Conservation (phyloP, 2,888 invertebrate species). For the Pogonocherus hispidulus region DNA sequence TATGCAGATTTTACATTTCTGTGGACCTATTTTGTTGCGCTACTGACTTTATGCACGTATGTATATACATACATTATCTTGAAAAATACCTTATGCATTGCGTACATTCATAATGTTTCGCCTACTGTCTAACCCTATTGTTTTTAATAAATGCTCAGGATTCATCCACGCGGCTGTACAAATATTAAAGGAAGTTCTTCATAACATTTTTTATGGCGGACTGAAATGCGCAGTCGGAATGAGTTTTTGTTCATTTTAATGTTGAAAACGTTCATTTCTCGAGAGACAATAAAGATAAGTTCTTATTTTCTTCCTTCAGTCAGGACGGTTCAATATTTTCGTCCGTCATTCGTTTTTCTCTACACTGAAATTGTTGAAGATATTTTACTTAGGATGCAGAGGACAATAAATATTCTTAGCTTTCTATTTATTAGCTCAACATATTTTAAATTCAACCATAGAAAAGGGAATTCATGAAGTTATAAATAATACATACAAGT, state of each 20-base stretch:
- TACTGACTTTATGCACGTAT: background rate
- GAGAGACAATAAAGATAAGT: constrained; percentile 2
- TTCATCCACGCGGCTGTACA: constrained; percentile 39
- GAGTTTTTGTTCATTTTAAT: constrained; percentile 8
- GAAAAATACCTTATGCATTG: constrained; percentile 23
- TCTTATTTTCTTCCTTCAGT: background rate
- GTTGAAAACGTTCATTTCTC: background rate
- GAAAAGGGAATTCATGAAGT: too few species aligned
- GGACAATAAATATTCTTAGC: background rate
- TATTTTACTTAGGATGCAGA: background rate
- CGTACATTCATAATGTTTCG: constrained; percentile 43
- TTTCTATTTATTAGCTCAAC: too few species aligned
- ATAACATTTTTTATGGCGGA: constrained; percentile 9
- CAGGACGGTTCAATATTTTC: background rate
- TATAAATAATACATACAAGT: too few species aligned
- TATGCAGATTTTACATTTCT: too few species aligned
- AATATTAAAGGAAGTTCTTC: constrained; percentile 40
- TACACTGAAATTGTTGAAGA: background rate
- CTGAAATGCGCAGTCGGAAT: background rate
- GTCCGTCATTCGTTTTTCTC: background rate
- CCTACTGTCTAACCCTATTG: constrained; percentile 45
- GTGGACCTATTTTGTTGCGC: too few species aligned
- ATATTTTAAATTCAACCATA: too few species aligned
- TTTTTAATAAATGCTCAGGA: constrained; percentile 44
- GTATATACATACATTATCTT: constrained; percentile 5